Percentiles rank a stretch among this genome's conserved stretches.
phyloP scores from a whole-genome alignment of 2,113 vertebrate species.

The Psilopogon haemacephalus region DNA sequence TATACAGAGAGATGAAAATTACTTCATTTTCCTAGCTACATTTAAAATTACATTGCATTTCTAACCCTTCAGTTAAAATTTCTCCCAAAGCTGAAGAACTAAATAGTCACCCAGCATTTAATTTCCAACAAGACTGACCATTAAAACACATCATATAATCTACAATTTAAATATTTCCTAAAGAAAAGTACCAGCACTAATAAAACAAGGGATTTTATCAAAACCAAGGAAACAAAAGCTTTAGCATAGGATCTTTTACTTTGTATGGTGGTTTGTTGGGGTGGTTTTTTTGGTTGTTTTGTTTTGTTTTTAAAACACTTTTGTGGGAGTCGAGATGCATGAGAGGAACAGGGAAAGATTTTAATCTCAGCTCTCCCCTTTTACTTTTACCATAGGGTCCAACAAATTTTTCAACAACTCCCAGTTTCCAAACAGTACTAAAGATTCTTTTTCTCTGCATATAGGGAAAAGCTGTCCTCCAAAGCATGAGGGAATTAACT shows the following conservation, averaged over 20 bases:
- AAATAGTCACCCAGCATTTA: background rate
- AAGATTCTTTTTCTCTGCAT: background rate
- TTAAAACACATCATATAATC: background rate
- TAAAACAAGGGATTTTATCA: background rate
- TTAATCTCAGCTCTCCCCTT: background rate
- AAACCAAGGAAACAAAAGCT: background rate
- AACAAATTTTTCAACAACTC: background rate
- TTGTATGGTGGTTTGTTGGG: background rate
- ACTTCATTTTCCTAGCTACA: background rate
- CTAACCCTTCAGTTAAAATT: background rate
- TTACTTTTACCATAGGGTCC: background rate
- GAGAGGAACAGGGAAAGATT: background rate
- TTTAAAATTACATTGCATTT: background rate
- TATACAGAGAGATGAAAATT: background rate
- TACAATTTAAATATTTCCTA: background rate
- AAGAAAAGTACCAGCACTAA: background rate
- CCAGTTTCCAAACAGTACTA: background rate
- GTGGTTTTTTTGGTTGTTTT: background rate
- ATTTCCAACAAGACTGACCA: background rate
- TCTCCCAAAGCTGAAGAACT: background rate
- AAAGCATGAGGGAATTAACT: background rate
- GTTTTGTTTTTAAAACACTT: background rate
- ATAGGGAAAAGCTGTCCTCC: background rate
- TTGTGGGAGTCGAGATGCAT: background rate
- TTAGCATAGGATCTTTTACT: background rate